Percentiles rank a stretch among this genome's conserved stretches.
Conservation (phyloP, 2,797 vertebrate species). For the Oceanodroma leucorhoa region DNA sequence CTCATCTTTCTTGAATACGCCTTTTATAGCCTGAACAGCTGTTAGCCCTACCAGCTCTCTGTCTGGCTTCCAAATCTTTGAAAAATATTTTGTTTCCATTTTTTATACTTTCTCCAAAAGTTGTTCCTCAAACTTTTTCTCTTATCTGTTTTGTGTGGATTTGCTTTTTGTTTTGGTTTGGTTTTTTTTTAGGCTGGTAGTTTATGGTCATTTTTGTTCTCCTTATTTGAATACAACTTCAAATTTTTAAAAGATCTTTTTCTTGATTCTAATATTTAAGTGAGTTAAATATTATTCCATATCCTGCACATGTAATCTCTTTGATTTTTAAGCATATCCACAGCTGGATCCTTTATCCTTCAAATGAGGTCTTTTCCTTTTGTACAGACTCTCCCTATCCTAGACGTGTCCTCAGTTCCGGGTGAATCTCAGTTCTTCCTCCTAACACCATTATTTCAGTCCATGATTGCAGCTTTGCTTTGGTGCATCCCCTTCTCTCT, state of each 20-base stretch:
- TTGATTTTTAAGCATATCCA: not conserved
- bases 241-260: not conserved
- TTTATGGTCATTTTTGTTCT: not conserved
- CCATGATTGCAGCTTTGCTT: accelerated
- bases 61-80: not conserved
- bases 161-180: not conserved
- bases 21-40: slow-evolving; percentile 1
- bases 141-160: not conserved
- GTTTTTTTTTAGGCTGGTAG: not conserved
- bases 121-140: not conserved
- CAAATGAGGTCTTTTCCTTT: not conserved
- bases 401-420: not conserved
- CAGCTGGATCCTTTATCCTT: not conserved
- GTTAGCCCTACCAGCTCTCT: not conserved
- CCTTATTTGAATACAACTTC: not conserved
- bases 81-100: not conserved
- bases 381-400: not conserved
- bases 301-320: not conserved
- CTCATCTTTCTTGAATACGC: not conserved
- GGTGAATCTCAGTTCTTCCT: not conserved
- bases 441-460: not conserved
- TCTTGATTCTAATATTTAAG: not conserved
- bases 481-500: not conserved
- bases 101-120: not conserved
- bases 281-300: not conserved